These are phyloP conservation scores for Hyalella azteca DNA, from an alignment of 2,888 invertebrate species.

Conservation along the genomic window DNA sequence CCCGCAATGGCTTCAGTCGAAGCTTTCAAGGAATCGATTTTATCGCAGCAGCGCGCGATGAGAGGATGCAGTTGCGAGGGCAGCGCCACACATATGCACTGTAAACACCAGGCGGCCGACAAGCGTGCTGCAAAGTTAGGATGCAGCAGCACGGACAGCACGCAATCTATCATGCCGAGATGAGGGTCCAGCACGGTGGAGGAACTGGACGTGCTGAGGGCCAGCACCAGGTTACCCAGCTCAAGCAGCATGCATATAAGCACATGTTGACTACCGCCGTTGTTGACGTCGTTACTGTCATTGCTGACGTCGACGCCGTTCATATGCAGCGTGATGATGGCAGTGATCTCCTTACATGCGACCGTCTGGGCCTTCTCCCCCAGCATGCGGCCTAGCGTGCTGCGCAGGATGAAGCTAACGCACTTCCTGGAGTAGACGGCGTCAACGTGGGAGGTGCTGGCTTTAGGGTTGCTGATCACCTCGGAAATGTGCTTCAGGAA, in stretches of 20 bases:
- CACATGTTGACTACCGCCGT: conserved; percentile 82
- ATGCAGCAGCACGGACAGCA: conserved; percentile 85
- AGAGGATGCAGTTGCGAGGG: conserved; percentile 93
- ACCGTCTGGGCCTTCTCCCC: conserved; percentile 96
- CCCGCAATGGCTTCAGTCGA: conserved; percentile 75
- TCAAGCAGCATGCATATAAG: conserved; percentile 93
- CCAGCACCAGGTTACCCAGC: conserved; percentile 85
- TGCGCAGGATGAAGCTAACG: conserved; percentile 90
- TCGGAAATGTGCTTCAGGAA: conserved; percentile 90
- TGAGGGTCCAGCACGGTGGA: conserved; percentile 88
- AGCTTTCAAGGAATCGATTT: conserved; percentile 85
- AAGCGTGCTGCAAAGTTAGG: conserved; percentile 88
- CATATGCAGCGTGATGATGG: conserved; percentile 92
- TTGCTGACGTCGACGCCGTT: conserved; percentile 72
- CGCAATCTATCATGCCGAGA: conserved; percentile 78
- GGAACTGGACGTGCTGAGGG: conserved; percentile 92
- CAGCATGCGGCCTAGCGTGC: conserved; percentile 89
- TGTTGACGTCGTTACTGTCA: neutral
- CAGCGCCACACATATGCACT: conserved; percentile 89
- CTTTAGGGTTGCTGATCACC: conserved; percentile 90
- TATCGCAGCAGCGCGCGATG: conserved; percentile 80
- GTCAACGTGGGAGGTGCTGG: conserved; percentile 94
- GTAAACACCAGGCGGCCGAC: conserved; percentile 92
- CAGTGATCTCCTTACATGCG: conserved; percentile 87
- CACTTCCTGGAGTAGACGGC: conserved; percentile 97